Conservation (phyloP, 2,113 vertebrate genomes). For the Mus pahari region DNA sequence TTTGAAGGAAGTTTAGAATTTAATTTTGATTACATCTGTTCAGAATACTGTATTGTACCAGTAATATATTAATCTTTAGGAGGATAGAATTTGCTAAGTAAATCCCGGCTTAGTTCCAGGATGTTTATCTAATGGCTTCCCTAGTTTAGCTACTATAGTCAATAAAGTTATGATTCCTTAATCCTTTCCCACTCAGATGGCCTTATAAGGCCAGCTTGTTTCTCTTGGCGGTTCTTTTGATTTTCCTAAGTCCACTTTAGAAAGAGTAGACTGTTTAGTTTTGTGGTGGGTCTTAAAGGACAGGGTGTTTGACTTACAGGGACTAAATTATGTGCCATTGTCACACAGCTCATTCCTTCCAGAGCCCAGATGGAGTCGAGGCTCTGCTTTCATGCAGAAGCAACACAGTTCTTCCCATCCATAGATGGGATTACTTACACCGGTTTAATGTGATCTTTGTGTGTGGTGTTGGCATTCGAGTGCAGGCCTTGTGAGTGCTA, state of each 20-base stretch:
- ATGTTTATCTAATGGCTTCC: too few species aligned
- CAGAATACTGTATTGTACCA: constrained; percentile 29
- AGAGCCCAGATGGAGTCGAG: not conserved
- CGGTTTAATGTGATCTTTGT: not conserved
- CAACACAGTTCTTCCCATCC: not conserved
- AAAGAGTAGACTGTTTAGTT: not conserved
- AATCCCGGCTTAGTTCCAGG: not conserved
- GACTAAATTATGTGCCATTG: not conserved
- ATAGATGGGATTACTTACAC: not conserved
- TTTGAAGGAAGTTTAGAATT: not conserved
- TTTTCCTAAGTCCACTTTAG: not conserved
- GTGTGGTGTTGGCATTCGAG: not conserved
- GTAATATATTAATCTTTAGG: not conserved
- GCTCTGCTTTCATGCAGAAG: not conserved
- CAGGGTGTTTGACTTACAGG: not conserved
- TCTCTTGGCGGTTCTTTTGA: not conserved
- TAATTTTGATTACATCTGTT: not conserved
- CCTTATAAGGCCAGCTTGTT: not conserved
- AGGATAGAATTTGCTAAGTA: not conserved
- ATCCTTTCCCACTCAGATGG: not conserved
- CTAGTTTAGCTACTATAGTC: not conserved
- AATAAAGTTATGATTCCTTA: not conserved
- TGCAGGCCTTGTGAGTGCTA: not conserved
- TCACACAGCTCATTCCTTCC: not conserved
- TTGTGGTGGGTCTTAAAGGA: not conserved